phyloP scores from a whole-genome alignment of 2,113 vertebrate genomes.

The Entelurus aequoreus region DNA sequence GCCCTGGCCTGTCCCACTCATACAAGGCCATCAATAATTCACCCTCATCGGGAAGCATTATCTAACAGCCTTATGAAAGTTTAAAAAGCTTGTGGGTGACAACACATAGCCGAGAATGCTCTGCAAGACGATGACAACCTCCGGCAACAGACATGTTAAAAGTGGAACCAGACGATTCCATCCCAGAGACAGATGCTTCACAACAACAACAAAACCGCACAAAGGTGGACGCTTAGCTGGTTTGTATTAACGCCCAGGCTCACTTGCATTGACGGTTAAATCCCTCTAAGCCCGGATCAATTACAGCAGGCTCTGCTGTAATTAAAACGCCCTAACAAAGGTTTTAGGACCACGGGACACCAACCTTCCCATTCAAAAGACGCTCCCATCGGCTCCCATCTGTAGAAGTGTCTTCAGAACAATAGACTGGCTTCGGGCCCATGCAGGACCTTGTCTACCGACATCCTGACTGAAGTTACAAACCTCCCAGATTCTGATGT shows the following conservation, averaged over 20 bases:
- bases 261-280: slow-evolving; percentile 67
- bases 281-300: slow-evolving; percentile 72
- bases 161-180: slow-evolving; percentile 20
- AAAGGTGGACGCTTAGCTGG: slow-evolving; percentile 57
- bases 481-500: no score
- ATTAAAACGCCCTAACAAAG: slow-evolving; percentile 75
- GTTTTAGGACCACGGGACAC: slow-evolving; percentile 62
- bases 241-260: slow-evolving; percentile 63
- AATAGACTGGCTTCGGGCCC: slow-evolving; percentile 21
- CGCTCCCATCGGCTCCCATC: slow-evolving; percentile 38
- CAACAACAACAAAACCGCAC: slow-evolving; percentile 19
- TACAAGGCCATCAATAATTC: slow-evolving; percentile 75
- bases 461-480: no score
- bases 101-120: slow-evolving; percentile 51
- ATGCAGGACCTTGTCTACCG: no score
- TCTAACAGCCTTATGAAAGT: slow-evolving; percentile 70
- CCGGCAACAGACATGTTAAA: slow-evolving; percentile 28
- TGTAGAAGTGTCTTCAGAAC: slow-evolving; percentile 41
- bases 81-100: slow-evolving; percentile 65
- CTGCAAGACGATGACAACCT: slow-evolving; percentile 43
- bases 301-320: slow-evolving; percentile 69
- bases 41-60: slow-evolving; percentile 69
- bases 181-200: slow-evolving; percentile 28
- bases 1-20: slow-evolving; percentile 63
- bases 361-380: slow-evolving; percentile 49